Evolutionary conservation across 2,797 vertebrate genomes (phyloP).

Genomic region (Vireo griseus): DNA sequence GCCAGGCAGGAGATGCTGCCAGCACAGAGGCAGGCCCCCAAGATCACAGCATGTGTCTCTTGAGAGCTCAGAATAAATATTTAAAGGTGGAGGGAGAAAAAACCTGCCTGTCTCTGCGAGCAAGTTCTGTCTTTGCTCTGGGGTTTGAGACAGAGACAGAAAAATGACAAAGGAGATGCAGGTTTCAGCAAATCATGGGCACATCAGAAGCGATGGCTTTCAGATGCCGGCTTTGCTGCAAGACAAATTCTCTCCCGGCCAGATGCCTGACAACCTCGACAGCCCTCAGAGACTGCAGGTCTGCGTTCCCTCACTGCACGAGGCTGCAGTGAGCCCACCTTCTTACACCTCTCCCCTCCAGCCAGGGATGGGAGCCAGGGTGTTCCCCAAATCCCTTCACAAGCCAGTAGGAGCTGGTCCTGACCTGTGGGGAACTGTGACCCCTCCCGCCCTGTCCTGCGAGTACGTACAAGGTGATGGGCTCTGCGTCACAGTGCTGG

Average conservation of each 20-base stretch:
- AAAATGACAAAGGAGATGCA: conserved; percentile 19
- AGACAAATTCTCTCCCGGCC: conserved; percentile 19
- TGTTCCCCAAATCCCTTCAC: background rate
- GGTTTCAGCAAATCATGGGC: conserved; percentile 37
- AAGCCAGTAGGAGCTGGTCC: background rate
- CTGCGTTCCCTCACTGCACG: background rate
- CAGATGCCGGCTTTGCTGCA: background rate
- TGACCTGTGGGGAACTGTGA: accelerated
- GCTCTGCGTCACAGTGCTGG: background rate
- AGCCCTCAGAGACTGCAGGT: background rate
- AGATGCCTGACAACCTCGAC: background rate
- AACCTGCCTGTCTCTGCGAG: background rate
- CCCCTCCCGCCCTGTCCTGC: background rate
- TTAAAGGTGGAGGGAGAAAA: background rate
- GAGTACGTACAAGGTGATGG: accelerated
- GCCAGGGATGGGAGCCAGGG: background rate
- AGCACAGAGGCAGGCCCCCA: background rate
- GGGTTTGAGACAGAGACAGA: conserved; percentile 33
- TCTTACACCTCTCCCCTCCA: background rate
- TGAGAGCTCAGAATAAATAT: conserved; percentile 39
- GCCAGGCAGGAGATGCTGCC: background rate
- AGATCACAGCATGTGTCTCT: accelerated
- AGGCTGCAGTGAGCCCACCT: background rate
- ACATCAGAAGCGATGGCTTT: conserved; percentile 18
- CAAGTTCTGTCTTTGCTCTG: conserved; percentile 26